A percentile compares a stretch with the other conserved stretches of the same genome.
phyloP scores from a whole-genome alignment of 2,797 vertebrate species.

The Sarcophilus harrisii region DNA sequence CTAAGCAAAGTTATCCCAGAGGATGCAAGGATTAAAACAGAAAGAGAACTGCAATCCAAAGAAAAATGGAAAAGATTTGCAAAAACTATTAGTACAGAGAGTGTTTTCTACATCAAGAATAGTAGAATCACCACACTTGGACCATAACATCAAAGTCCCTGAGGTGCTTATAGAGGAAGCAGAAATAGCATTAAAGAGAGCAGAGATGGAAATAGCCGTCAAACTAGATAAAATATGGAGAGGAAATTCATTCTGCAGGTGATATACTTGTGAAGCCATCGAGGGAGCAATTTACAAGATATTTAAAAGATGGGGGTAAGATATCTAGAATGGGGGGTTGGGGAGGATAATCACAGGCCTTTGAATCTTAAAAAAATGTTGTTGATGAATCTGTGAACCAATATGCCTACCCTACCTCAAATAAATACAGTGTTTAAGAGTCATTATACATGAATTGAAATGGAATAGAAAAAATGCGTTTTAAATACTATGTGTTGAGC shows the following conservation, averaged over 20 bases:
- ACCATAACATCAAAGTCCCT: neutral
- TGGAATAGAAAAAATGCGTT: neutral
- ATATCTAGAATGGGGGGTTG: neutral
- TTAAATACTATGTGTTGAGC: neutral
- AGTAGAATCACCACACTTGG: neutral
- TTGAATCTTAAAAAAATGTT: neutral
- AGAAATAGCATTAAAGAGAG: neutral
- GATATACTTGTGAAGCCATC: neutral
- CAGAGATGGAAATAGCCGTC: neutral
- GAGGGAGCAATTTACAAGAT: neutral
- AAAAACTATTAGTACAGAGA: neutral
- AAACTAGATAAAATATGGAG: neutral
- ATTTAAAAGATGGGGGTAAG: neutral
- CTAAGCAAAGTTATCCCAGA: neutral
- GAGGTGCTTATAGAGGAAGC: neutral
- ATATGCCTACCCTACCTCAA: neutral
- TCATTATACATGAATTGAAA: neutral
- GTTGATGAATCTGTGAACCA: neutral
- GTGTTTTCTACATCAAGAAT: neutral
- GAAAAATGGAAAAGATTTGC: slow-evolving; percentile 7
- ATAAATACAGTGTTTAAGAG: neutral
- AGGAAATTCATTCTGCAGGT: neutral
- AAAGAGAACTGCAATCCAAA: neutral
- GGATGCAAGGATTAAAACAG: neutral
- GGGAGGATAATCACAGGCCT: neutral